phyloP scores from a whole-genome alignment of 2,113 vertebrate species.

The Etheostoma spectabile region DNA sequence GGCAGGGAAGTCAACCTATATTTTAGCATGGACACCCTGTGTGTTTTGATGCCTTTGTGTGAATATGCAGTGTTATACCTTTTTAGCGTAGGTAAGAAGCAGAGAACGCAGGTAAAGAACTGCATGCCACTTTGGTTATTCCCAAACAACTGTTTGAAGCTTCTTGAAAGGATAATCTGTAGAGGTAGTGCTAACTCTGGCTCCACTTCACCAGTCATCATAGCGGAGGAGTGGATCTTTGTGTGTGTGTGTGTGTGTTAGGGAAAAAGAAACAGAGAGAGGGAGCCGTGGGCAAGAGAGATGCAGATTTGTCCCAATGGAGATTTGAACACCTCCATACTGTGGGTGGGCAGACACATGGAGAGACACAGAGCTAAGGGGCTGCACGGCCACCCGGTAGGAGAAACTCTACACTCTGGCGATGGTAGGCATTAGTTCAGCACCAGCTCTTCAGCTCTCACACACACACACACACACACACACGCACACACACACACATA shows the following conservation, averaged over 20 bases:
- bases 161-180: conserved; percentile 45
- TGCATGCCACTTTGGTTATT: conserved; percentile 12
- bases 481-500: conserved; percentile 62
- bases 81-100: neutral
- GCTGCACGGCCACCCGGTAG: conserved; percentile 76
- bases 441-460: conserved; percentile 70
- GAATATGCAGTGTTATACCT: neutral
- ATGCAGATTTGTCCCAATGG: conserved; percentile 72
- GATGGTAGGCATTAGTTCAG: conserved; percentile 75
- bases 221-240: conserved; percentile 27
- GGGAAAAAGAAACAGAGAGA: conserved; percentile 19
- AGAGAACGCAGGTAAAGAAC: conserved; percentile 2
- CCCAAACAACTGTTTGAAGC: conserved; percentile 34
- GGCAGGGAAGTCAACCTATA: conserved; percentile 28
- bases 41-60: conserved; percentile 29
- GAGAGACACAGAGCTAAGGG: conserved; percentile 70
- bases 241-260: conserved; percentile 14
- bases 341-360: conserved; percentile 78
- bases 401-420: conserved; percentile 63
- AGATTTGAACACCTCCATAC: conserved; percentile 78
- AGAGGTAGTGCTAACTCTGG: conserved; percentile 32
- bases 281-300: conserved; percentile 52
- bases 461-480: conserved; percentile 56
- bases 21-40: conserved; percentile 28
- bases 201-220: conserved; percentile 45